Percentiles rank a stretch among this genome's conserved stretches.
phyloP scores from a whole-genome alignment of 2,113 vertebrate species.

The Excalfactoria chinensis region DNA sequence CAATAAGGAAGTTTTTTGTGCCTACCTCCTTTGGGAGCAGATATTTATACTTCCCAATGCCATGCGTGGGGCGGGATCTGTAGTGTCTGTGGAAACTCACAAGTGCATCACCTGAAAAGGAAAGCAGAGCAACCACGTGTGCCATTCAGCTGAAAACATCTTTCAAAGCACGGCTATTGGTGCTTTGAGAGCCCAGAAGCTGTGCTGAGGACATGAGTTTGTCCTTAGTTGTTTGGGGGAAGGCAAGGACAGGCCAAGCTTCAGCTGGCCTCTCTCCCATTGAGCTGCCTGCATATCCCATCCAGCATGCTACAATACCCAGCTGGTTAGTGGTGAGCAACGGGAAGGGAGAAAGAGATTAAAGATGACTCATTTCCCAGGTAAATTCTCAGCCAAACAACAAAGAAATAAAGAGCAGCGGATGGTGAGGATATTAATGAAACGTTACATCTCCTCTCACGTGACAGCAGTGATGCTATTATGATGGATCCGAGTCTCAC shows the following conservation, averaged over 20 bases:
- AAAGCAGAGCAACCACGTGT: not conserved
- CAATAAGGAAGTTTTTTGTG: not conserved
- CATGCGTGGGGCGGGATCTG: conserved; percentile 83
- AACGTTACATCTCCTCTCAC: not conserved
- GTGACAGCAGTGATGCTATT: not conserved
- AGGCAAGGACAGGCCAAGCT: not conserved
- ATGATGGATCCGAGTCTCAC: not conserved
- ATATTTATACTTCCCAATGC: conserved; percentile 87
- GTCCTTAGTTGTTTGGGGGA: not conserved
- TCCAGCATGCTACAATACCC: not conserved
- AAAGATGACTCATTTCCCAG: not conserved
- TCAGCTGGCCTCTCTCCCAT: fast-evolving
- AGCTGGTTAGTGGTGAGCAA: not conserved
- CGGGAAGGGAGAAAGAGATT: not conserved
- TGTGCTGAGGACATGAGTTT: not conserved
- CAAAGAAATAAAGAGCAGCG: not conserved
- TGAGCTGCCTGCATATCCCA: not conserved
- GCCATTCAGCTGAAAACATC: not conserved
- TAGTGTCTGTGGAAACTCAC: conserved; percentile 77
- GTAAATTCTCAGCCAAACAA: not conserved
- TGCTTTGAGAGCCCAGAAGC: not conserved
- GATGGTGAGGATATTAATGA: not conserved
- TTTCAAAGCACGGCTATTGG: fast-evolving
- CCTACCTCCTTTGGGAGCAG: conserved; percentile 84
- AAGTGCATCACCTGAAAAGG: conserved; percentile 57